These are phyloP conservation scores for Boulengeromyrus knoepffleri DNA, from an alignment of 2,113 vertebrate genomes.

Conservation along the genomic window DNA sequence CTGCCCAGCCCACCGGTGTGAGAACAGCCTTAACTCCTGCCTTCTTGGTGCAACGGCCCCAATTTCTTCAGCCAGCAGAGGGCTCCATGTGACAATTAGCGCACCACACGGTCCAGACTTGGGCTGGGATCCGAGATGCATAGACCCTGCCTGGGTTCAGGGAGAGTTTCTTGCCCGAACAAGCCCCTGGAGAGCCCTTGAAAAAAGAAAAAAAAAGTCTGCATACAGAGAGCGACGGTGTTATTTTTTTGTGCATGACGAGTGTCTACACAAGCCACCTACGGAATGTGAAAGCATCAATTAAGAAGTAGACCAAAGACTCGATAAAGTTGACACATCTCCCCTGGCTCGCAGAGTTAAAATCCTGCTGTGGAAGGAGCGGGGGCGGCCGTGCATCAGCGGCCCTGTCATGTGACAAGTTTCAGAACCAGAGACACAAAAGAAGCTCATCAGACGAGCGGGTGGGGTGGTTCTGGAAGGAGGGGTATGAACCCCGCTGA, in stretches of 20 bases:
- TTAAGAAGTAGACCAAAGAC: constrained; percentile 1
- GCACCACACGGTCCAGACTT: neutral
- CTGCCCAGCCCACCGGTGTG: neutral
- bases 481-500: neutral
- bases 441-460: constrained; percentile 12
- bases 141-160: neutral
- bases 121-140: neutral
- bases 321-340: neutral
- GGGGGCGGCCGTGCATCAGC: neutral
- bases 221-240: neutral
- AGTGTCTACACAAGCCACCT: neutral
- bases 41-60: neutral
- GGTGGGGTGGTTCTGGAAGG: neutral
- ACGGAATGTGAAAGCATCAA: neutral
- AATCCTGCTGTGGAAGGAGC: neutral
- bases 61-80: neutral
- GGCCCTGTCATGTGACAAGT: neutral
- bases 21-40: neutral
- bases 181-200: neutral
- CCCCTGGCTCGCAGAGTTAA: neutral
- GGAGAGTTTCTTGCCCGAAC: neutral
- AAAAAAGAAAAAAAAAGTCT: neutral
- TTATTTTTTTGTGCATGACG: neutral
- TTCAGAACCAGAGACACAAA: constrained; percentile 7
- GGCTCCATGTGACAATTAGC: neutral